These are phyloP conservation scores for Anoplolepis gracilipes DNA, from an alignment of 1,140 invertebrate species.

Conservation along the genomic window DNA sequence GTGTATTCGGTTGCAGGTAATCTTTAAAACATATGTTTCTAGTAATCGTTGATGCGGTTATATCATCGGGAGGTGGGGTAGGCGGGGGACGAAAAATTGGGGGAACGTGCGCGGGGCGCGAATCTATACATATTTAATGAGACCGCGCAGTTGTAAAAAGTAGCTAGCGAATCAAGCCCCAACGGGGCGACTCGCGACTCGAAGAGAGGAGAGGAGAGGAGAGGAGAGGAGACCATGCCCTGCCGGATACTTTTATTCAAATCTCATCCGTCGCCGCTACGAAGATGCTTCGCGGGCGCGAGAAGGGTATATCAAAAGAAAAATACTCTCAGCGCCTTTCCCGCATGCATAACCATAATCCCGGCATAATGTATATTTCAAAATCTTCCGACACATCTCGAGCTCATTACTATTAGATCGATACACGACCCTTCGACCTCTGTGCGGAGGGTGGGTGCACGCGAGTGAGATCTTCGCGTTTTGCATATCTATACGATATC, in stretches of 20 bases:
- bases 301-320: slow-evolving; percentile 81
- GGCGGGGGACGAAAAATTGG: slow-evolving; percentile 46
- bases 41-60: slow-evolving; percentile 73
- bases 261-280: slow-evolving; percentile 74
- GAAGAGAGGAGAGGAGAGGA: background rate
- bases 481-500: slow-evolving; percentile 27
- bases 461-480: slow-evolving; percentile 6
- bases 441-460: background rate
- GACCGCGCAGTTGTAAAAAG: slow-evolving; percentile 79
- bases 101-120: slow-evolving; percentile 72
- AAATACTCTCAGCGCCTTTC: slow-evolving; percentile 80
- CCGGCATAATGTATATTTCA: slow-evolving; percentile 82
- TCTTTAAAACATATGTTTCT: slow-evolving; percentile 76
- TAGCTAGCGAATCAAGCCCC: slow-evolving; percentile 73
- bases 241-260: slow-evolving; percentile 82
- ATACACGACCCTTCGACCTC: slow-evolving; percentile 57
- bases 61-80: slow-evolving; percentile 63
- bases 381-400: slow-evolving; percentile 73
- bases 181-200: slow-evolving; percentile 51
- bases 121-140: slow-evolving; percentile 85
- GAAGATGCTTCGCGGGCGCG: slow-evolving; percentile 63
- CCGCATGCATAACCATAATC: slow-evolving; percentile 83
- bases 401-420: slow-evolving; percentile 80
- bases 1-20: slow-evolving; percentile 70
- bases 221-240: background rate